phyloP scores from a whole-genome alignment of 2,113 vertebrate species.

The Alethe castanea region DNA sequence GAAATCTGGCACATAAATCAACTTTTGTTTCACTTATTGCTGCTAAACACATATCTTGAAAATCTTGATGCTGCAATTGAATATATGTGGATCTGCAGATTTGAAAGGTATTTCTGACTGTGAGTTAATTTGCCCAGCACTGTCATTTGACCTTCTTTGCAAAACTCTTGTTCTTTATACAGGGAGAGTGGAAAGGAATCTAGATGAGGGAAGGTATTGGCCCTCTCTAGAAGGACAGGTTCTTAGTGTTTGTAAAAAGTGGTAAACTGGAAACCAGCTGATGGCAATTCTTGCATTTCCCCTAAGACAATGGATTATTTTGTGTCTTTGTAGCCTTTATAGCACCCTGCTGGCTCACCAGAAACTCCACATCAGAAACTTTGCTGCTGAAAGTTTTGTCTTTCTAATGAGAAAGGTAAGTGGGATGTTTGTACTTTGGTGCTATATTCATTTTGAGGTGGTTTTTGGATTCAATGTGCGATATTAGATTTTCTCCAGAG shows the following conservation, averaged over 20 bases:
- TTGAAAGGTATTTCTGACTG: neutral
- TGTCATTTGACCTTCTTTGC: neutral
- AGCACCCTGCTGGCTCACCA: slow-evolving; percentile 91
- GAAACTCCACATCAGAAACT: slow-evolving; percentile 93
- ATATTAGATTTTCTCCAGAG: neutral
- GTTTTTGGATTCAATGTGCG: neutral
- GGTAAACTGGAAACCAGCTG: neutral
- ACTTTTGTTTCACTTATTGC: neutral
- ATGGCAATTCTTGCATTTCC: neutral
- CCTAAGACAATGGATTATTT: neutral
- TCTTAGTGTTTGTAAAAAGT: neutral
- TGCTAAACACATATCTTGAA: neutral
- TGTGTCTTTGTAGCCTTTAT: slow-evolving; percentile 81
- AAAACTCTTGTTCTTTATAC: neutral
- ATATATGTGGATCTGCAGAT: neutral
- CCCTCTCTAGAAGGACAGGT: neutral
- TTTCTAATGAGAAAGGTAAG: slow-evolving; percentile 97
- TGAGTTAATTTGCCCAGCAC: neutral
- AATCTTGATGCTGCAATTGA: neutral
- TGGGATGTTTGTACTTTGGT: neutral
- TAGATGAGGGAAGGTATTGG: neutral
- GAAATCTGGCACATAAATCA: neutral
- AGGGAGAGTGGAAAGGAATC: neutral
- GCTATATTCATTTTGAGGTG: neutral
- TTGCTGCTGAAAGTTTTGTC: slow-evolving; percentile 97